These are phyloP conservation scores for Morelia viridis DNA, from an alignment of 2,797 vertebrate genomes.

Conservation along the genomic window DNA sequence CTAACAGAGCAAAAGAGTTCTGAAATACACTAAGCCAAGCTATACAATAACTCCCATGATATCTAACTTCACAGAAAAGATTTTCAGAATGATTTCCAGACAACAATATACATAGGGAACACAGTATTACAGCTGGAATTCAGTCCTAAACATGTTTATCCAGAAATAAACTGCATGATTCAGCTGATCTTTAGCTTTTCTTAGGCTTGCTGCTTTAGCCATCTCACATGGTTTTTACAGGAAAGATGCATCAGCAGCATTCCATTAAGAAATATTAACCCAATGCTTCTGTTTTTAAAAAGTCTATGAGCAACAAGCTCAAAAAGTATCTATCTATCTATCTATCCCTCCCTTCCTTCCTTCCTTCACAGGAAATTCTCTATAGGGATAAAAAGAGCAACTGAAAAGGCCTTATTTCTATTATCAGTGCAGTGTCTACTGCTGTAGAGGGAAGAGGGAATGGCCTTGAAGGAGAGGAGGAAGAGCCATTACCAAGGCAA, in stretches of 20 bases:
- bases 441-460: not conserved
- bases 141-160: not conserved
- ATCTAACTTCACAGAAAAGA: not conserved
- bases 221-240: not conserved
- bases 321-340: not conserved
- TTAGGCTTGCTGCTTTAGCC: not conserved
- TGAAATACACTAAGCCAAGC: not conserved
- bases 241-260: not conserved
- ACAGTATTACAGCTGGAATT: not conserved
- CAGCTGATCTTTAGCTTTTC: not conserved
- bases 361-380: not conserved
- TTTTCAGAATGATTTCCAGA: not conserved
- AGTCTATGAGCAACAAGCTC: not conserved
- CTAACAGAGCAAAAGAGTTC: not conserved
- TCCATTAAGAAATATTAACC: not conserved
- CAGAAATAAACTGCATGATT: not conserved
- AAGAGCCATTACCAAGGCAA: not conserved
- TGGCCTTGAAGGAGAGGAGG: not conserved
- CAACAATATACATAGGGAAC: not conserved
- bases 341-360: not conserved
- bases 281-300: not conserved
- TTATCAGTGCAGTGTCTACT: not conserved
- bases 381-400: not conserved
- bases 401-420: not conserved
- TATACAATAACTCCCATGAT: not conserved